Conservation (phyloP, 2,113 vertebrate species). For the Centrocercus urophasianus region DNA sequence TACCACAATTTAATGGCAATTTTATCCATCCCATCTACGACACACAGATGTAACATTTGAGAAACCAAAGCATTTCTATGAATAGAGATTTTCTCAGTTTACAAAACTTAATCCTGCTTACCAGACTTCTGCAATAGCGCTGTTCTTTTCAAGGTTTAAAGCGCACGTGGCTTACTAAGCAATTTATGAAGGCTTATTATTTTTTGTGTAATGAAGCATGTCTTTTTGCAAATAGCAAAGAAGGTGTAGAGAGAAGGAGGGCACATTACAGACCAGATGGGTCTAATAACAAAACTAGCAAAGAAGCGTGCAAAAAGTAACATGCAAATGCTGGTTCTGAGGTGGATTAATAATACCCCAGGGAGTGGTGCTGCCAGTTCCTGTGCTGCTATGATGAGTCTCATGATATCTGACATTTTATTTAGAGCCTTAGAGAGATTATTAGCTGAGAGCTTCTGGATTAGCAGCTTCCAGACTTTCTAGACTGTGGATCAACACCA, state of each 20-base stretch:
- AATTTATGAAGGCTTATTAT: constrained; percentile 44
- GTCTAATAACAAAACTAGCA: not conserved
- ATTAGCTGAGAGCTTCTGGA: constrained; percentile 15
- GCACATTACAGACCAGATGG: not conserved
- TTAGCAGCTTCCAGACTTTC: not conserved
- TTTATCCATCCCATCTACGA: not conserved
- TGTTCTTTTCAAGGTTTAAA: not conserved
- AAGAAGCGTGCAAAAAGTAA: not conserved
- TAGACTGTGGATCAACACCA: not conserved
- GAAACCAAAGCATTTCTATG: not conserved
- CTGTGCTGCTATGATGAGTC: not conserved
- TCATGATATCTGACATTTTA: not conserved
- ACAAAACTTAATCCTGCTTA: not conserved
- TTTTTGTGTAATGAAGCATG: constrained; percentile 10
- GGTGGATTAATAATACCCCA: not conserved
- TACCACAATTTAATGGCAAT: not conserved
- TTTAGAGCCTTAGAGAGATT: constrained; percentile 11
- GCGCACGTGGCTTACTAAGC: not conserved
- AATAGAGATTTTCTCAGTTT: not conserved
- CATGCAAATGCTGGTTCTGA: not conserved
- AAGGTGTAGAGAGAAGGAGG: not conserved
- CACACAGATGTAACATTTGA: not conserved
- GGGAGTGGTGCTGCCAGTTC: not conserved
- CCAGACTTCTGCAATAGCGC: not conserved
- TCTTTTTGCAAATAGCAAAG: not conserved